These are phyloP conservation scores for Anser brachyrhynchus DNA, from an alignment of 2,113 vertebrate species.

Conservation along the genomic window DNA sequence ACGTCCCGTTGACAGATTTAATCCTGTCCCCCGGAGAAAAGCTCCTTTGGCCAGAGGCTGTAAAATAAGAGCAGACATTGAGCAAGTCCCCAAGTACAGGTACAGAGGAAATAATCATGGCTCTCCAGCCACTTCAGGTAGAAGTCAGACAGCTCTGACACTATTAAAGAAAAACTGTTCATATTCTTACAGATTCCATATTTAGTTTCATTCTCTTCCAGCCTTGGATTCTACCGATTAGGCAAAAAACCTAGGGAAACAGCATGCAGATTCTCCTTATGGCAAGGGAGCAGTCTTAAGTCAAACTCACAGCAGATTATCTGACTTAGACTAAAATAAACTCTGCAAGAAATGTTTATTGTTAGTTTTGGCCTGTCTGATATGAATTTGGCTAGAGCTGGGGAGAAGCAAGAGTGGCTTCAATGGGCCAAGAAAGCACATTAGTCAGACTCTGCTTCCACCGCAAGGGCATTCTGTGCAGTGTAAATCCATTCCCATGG, in stretches of 20 bases:
- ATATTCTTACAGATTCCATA: neutral
- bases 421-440: neutral
- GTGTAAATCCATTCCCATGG: neutral
- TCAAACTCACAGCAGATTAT: conserved; percentile 11
- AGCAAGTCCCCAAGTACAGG: neutral
- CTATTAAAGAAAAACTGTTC: neutral
- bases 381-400: neutral
- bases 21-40: conserved; percentile 88
- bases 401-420: neutral
- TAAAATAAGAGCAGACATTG: neutral
- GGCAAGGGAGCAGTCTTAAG: neutral
- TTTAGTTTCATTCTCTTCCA: neutral
- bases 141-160: neutral
- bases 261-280: neutral
- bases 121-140: neutral
- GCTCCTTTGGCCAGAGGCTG: conserved; percentile 91
- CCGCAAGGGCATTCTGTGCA: conserved; percentile 7
- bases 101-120: neutral
- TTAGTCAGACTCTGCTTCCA: conserved; percentile 33
- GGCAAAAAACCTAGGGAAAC: neutral
- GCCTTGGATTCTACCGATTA: neutral
- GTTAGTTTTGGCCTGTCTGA: conserved; percentile 52
- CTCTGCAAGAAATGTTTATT: conserved; percentile 23
- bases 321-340: conserved; percentile 56
- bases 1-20: conserved; percentile 88